Evolutionary conservation across 2,113 vertebrate genomes (phyloP), one percentile per base, ranked within the genome.

Genomic region (Notothenia coriiceps): DNA sequence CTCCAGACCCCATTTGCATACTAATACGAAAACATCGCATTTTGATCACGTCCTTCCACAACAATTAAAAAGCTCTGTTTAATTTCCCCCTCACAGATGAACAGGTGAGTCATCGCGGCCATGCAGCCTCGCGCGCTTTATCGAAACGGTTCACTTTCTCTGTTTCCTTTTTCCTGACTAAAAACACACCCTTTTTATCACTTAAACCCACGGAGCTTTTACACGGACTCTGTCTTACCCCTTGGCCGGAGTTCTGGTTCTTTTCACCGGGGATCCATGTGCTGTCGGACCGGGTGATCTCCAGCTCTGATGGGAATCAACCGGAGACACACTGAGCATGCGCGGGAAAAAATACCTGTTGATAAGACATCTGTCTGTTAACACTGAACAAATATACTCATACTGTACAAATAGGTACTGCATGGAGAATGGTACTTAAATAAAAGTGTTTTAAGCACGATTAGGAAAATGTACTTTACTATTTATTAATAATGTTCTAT

Each of bases 221-320:
- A 68, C 44, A 63, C 64, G 35, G 68, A 17, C 61, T 64, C 77
- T 22, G 46, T 77, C 86, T 91, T 91, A 90, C 89, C 89, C 77
- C 61, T 10, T 65, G 61, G 54, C 70, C 73, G 70, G 66, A 80
- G 86, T 25, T 76, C 70, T 66, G 70, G 78, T 67, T 62, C 64
- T 52, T 77, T 85, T 91, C 84, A 88, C 72, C 74, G 88, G 54
- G 82, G 55, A 79, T 84, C 89, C 89, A 90, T 89, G 77, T n/a
- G 70, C 55, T 13, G 74, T 54, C 75, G 44, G 57, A 72, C 70
- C 78, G 63, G 63, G 17, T 47, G 64, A 82, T 68, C 61, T 83
- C 72, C 57, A 44, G 33, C 54, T 80, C 33, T 75, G 85, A 47
- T 86, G 83, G 20, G 55, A 68, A 84, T 61, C 77, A 56, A 72